phyloP scores from a whole-genome alignment of 37 sponge, comb jelly and placozoan genomes.

The Spongilla lacustris region DNA sequence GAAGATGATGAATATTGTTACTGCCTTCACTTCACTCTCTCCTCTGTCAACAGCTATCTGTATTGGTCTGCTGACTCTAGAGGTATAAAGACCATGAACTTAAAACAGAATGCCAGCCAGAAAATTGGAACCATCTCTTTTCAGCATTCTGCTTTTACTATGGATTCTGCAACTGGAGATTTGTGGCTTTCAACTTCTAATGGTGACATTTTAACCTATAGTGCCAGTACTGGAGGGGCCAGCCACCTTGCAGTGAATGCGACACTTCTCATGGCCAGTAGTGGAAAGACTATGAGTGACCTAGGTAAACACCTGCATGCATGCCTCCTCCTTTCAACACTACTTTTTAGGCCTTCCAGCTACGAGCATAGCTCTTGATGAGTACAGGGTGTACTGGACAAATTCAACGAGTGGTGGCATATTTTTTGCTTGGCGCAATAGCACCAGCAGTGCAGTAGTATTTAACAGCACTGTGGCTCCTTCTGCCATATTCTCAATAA shows the following conservation, averaged over 20 bases:
- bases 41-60: slow-evolving; percentile 8
- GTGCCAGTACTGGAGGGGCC: background rate
- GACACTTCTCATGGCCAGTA: no score
- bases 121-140: background rate
- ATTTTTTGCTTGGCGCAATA: slow-evolving; percentile 5
- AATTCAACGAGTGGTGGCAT: background rate
- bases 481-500: slow-evolving; percentile 10
- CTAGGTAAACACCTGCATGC: no score
- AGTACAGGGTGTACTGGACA: slow-evolving; percentile 66
- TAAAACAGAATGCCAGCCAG: background rate
- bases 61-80: slow-evolving; percentile 32
- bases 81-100: background rate
- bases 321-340: background rate
- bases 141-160: slow-evolving; percentile 10
- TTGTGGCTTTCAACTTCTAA: slow-evolving; percentile 36
- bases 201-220: slow-evolving; percentile 52
- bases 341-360: slow-evolving; percentile 21
- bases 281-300: no score
- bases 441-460: background rate
- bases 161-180: slow-evolving; percentile 37
- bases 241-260: slow-evolving; percentile 13
- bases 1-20: no score
- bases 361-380: slow-evolving; percentile 42
- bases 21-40: no score
- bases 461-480: background rate